A percentile compares a stretch with the other conserved stretches of the same genome.
These are phyloP conservation scores for Strigamia transsilvanica DNA, from an alignment of 2,888 invertebrate genomes.

Conservation along the genomic window DNA sequence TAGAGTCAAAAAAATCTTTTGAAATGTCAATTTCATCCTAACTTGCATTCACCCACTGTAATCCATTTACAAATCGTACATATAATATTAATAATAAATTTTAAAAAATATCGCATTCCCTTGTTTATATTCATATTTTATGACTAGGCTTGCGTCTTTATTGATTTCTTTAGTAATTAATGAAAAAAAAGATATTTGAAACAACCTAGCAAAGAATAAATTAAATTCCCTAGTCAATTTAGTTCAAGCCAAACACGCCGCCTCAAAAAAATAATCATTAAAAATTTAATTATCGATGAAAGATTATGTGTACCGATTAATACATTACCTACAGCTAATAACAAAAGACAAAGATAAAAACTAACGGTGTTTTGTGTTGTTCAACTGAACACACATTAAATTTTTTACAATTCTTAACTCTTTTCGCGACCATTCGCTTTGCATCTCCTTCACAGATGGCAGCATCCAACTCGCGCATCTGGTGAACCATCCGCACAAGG, in stretches of 20 bases:
- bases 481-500: not conserved
- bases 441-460: constrained; percentile 36
- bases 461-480: constrained; percentile 19
- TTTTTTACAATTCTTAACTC: not conserved
- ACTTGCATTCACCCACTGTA: no score
- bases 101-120: not conserved
- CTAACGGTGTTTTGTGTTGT: not conserved
- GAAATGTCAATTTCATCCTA: not conserved
- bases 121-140: constrained; percentile 24
- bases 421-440: not conserved
- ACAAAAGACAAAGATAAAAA: not conserved
- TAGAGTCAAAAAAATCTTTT: not conserved
- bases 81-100: not conserved
- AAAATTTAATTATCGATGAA: constrained; percentile 44
- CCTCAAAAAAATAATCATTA: constrained; percentile 42
- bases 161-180: constrained; percentile 41
- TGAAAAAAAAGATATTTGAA: constrained; percentile 18
- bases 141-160: constrained; percentile 3
- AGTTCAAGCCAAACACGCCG: constrained; percentile 36
- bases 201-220: constrained; percentile 38
- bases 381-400: not conserved
- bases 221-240: constrained; percentile 37
- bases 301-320: constrained; percentile 44
- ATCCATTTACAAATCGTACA: no score
- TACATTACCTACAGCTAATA: constrained; percentile 39